Evolutionary conservation across 2,113 vertebrate species (phyloP), one percentile per base, ranked within the genome.

Genomic region (Dromiciops gliroides): DNA sequence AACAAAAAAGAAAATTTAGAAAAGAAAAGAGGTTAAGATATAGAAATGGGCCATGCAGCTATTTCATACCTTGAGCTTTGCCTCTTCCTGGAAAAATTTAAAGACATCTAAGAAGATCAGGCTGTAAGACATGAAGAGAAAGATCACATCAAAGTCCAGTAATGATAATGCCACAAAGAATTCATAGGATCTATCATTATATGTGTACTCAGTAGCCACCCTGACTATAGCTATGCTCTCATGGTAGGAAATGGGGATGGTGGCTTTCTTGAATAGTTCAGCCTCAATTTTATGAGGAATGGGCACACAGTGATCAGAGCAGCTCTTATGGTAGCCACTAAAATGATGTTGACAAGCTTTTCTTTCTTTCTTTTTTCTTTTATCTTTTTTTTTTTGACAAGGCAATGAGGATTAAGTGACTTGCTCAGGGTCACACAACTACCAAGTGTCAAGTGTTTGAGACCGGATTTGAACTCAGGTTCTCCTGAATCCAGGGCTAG

Each of bases 11-110:
- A 52, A 22, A 23, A 22, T 52, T 53, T 53, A 7, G 1, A 52
- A 23, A 52, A 52, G 23, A 22, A 19, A 53, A 53, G 26, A 53
- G 52, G 24, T 53, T 7, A 53, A 53, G 24, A 98, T 93, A 0
- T 98, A 98, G 96, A 98, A 98, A 51, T 98, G 98, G 90, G 98
- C 97, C 6, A 97, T 0, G 5, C 98, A 98, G 0, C 97, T 98
- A 95, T 98, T 95, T 31, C 98, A 97, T 2, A 95, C 97, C 51
- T 97, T 97, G 48, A 98, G 92, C 7, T 97, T 75, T 37, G 98
- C 97, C 90, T 96, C 93, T 94, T 97, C 97, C 0, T 67, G 95
- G 0, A 25, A 24, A 10, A 98, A 89, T 47, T 2, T 50, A 90
- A 97, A 94, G 0, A 98, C 97, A 0, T 96, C 94, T 90, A 3